Evolutionary conservation across 2,888 invertebrate species (phyloP), one percentile per base, ranked within the genome.

Genomic region (Sycophila texana): DNA sequence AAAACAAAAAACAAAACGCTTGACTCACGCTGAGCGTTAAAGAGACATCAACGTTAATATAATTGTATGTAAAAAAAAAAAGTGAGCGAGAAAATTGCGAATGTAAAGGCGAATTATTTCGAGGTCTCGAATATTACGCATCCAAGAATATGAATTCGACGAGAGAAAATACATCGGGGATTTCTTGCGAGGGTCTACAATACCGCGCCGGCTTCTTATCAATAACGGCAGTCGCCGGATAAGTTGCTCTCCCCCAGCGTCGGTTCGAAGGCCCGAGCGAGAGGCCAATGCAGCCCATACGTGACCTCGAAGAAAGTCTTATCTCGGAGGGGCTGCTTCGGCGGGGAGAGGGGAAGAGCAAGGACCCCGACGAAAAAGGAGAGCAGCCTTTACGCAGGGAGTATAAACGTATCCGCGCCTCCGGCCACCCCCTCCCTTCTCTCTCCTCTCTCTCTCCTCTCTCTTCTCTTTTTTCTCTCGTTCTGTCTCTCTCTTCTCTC

Each of bases 161-260:
- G 7, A 1, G 18, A 39, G 3, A 53, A 57, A 57, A 14, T 39
- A 18, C 26, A 39, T 39, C 30, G 10, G 39, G 26, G 39, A 39
- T 39, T 39, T 63, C 39, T 30, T 14, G 16, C 47, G 0, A 5
- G 49, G 16, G 26, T 30, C 47, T 39, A 39, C 39, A 39, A 39
- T 39, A 39, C 39, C 39, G 39, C 39, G 10, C 10, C 39, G 39
- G 39, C 39, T 39, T 39, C 39, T 65, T 74, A 74, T 74, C 74
- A n/a, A 55, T 65, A 65, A 66, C 47, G 55, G 57, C 14, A 26
- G 22, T 57, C 47, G 22, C 5, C 18, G 14, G 47, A n/a, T 39
- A 65, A 22, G 57, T 47, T 57, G 53, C 12, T n/a, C 53, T 7
- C 57, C 14, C 2, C 18, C 39, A 20, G 55, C 18, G 53, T 30